These are phyloP conservation scores for Rhinogobio ventralis DNA, from an alignment of 2,797 vertebrate genomes.

Conservation along the genomic window DNA sequence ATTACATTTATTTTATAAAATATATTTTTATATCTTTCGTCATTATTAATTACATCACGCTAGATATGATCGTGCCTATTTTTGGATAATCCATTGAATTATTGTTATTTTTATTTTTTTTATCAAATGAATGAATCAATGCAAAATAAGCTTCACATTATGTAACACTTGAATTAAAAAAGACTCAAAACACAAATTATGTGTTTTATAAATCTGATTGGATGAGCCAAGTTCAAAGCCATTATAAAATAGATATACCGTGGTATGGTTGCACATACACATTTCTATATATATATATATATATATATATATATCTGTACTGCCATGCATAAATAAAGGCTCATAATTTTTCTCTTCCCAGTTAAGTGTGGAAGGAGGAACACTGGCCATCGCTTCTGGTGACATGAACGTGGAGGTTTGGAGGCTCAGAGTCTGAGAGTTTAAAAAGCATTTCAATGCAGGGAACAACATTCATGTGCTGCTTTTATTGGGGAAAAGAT, in stretches of 20 bases:
- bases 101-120: neutral
- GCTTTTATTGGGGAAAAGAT: neutral
- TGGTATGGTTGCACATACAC: neutral
- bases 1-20: too few species aligned
- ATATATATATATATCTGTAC: neutral
- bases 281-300: too few species aligned
- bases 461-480: neutral
- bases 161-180: neutral
- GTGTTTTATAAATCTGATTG: neutral
- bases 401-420: conserved; percentile 85
- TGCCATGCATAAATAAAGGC: neutral
- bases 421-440: conserved; percentile 75
- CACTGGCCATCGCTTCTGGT: conserved; percentile 86
- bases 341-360: conserved; percentile 59
- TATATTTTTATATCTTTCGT: too few species aligned
- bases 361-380: conserved; percentile 86
- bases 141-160: neutral
- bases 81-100: neutral
- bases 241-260: neutral
- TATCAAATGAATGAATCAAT: neutral
- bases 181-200: neutral
- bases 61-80: neutral
- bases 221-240: neutral
- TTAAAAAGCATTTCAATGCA: neutral
- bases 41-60: neutral